Evolutionary conservation across 2,113 vertebrate species (phyloP), one percentile per base, ranked within the genome.

Genomic region (Canis aureus): DNA sequence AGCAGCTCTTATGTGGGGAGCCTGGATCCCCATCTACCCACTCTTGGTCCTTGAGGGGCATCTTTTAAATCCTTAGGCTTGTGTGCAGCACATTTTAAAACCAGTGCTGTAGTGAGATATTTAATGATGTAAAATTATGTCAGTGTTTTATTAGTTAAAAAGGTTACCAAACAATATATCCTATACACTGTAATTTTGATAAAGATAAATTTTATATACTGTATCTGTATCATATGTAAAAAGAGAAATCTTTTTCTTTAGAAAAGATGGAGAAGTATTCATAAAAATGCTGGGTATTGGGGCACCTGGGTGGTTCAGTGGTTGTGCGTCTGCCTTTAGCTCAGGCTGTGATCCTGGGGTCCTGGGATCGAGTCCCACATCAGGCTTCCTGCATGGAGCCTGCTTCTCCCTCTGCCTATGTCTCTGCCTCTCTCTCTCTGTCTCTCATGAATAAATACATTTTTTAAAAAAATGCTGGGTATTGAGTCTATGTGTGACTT

Each of bases 31-130:
- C 29, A 60, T 53, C 55, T 91, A 3, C 27, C 10, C 12, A 79
- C 27, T 94, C 49, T 55, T 11, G 11, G 12, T 81, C 29, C 35
- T 4, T 38, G 19, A 74, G 4, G 35, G 53, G 80, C 15, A 4
- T 79, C 19, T 51, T 86, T 76, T 19, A 51, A 94, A 27, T 35
- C 27, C 27, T 8, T 32, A 71, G 53, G 29, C 8, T 89, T 84
- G 78, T 85, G 53, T 67, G 73, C 43, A 95, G 23, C 73, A 82
- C 51, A 96, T 32, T 92, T 79, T 90, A 95, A 96, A 96, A 66
- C 43, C 3, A 78, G 8, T 87, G 43, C 85, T 83, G 8, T 79
- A 57, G n/a, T 79, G 67, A 87, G 93, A 66, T 86, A 80, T 59
- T 84, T 90, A 92, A 38, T 95, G 19, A 66, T 89, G 17, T 81